Conservation (phyloP, 1,140 invertebrate species). For the Pseudomyrmex gracilis region DNA sequence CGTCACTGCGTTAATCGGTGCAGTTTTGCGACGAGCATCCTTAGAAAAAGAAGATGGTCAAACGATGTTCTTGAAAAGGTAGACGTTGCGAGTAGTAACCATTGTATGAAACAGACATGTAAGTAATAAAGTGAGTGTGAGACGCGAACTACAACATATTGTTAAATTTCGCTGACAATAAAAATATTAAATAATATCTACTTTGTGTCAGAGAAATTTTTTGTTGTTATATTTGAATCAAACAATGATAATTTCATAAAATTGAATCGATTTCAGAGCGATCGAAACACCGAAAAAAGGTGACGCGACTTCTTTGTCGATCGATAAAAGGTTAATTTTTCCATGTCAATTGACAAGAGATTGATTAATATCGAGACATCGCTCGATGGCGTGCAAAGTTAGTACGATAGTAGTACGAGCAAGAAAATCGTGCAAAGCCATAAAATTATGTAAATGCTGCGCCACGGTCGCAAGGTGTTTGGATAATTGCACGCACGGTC, state of each 20-base stretch:
- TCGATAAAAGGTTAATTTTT: too few species aligned
- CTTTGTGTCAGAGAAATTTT: too few species aligned
- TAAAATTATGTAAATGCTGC: slow-evolving; percentile 79
- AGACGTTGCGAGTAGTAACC: background rate
- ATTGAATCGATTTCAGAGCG: too few species aligned
- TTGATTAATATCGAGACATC: slow-evolving; percentile 46
- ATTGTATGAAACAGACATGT: too few species aligned
- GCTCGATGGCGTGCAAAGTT: background rate
- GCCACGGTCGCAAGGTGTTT: slow-evolving; percentile 77
- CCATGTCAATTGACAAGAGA: background rate
- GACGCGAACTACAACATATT: background rate
- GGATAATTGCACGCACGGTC: slow-evolving; percentile 79
- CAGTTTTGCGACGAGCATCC: slow-evolving; percentile 19
- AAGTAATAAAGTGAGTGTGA: background rate
- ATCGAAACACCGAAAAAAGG: too few species aligned
- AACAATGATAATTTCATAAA: too few species aligned
- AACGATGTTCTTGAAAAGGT: background rate
- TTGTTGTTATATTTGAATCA: too few species aligned
- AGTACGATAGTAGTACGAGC: background rate
- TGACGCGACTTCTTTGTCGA: too few species aligned
- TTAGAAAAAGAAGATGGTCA: background rate
- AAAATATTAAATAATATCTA: too few species aligned
- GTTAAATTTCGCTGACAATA: slow-evolving; percentile 26
- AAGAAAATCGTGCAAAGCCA: slow-evolving; percentile 64
- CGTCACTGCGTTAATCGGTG: background rate